phyloP scores from a whole-genome alignment of 2,797 vertebrate genomes.

The Peromyscus eremicus region DNA sequence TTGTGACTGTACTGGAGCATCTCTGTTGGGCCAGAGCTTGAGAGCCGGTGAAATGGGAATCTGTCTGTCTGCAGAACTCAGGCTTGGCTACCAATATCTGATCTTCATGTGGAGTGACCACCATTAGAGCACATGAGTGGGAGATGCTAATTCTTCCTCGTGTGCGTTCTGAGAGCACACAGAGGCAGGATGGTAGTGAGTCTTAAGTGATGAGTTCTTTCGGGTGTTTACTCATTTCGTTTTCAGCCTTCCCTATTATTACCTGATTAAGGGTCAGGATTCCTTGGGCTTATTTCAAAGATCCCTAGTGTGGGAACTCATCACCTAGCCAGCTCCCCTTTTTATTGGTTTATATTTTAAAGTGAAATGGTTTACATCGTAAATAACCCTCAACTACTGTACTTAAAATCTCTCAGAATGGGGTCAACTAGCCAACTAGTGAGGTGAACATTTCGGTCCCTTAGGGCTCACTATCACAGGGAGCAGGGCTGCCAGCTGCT shows the following conservation, averaged over 20 bases:
- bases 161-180: not conserved
- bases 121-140: not conserved
- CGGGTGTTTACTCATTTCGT: not conserved
- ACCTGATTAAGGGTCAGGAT: conserved; percentile 26
- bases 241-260: not conserved
- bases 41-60: fast-evolving
- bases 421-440: not conserved
- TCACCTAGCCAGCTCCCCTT: not conserved
- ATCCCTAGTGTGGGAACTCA: not conserved
- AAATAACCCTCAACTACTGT: not conserved
- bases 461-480: not conserved
- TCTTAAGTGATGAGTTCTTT: not conserved
- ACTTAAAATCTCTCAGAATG: not conserved
- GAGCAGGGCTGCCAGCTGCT: not conserved
- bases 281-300: not conserved
- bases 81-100: not conserved
- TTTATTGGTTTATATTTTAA: not conserved
- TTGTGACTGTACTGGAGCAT: not conserved
- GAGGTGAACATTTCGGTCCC: not conserved
- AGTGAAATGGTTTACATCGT: not conserved
- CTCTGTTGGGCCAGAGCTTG: not conserved
- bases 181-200: not conserved
- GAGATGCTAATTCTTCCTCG: not conserved
- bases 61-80: not conserved
- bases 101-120: conserved; percentile 9